Conservation (phyloP, 2,888 invertebrate species). For the Eristalis pertinax region DNA sequence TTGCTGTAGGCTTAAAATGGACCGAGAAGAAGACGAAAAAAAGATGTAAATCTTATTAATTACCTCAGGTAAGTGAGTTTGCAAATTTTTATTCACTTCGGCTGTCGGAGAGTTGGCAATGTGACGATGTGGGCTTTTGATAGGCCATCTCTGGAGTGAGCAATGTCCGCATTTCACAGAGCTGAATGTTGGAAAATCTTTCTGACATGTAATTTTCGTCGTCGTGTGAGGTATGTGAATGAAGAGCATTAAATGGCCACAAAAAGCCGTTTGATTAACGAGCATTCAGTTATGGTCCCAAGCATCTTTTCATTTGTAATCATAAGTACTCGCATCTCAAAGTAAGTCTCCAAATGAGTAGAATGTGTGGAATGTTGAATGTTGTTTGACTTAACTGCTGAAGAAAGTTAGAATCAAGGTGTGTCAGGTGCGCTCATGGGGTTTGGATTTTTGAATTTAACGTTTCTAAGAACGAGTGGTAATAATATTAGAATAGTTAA, state of each 20-base stretch:
- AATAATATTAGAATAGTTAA: background rate
- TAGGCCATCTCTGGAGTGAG: constrained; percentile 10
- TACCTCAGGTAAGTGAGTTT: constrained; percentile 49
- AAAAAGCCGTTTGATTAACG: constrained; percentile 3
- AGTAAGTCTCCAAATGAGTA: background rate
- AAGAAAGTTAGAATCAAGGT: constrained; percentile 36
- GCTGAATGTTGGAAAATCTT: constrained; percentile 43
- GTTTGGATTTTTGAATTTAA: background rate
- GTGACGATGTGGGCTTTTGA: constrained; percentile 23
- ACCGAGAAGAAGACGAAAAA: background rate
- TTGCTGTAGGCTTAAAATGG: constrained; percentile 38
- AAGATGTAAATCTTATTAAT: constrained; percentile 67
- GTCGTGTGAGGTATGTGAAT: constrained; percentile 53
- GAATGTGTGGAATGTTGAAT: constrained; percentile 27
- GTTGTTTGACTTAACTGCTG: background rate
- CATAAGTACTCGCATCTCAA: background rate
- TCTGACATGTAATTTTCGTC: background rate
- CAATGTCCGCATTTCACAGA: constrained; percentile 42
- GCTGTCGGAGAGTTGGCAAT: constrained; percentile 24
- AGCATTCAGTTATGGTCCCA: constrained; percentile 15
- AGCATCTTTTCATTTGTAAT: constrained; percentile 37
- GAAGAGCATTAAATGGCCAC: constrained; percentile 2
- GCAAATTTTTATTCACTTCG: constrained; percentile 38
- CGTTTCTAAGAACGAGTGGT: background rate
- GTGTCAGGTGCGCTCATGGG: constrained; percentile 11